Percentiles rank a stretch among this genome's conserved stretches.
phyloP scores from a whole-genome alignment of 2,797 vertebrate genomes.

The Ceyx erithaca region DNA sequence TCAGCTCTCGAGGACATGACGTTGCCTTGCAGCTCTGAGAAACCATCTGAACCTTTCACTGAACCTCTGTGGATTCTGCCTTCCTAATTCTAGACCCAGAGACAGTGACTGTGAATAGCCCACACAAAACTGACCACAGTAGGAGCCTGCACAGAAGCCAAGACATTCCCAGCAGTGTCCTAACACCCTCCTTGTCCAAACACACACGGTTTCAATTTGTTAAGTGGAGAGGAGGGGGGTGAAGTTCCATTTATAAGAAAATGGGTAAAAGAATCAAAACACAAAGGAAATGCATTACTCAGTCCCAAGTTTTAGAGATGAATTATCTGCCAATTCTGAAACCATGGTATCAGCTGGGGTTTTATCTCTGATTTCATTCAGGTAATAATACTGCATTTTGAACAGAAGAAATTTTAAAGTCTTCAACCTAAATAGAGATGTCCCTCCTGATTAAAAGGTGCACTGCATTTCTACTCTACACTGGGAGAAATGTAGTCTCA shows the following conservation, averaged over 20 bases:
- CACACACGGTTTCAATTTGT: background rate
- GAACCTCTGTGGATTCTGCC: background rate
- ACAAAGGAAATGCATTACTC: constrained; percentile 23
- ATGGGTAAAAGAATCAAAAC: background rate
- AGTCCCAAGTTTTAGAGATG: constrained; percentile 51
- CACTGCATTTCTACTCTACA: background rate
- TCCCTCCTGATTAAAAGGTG: constrained; percentile 7
- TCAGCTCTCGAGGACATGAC: background rate
- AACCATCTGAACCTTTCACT: background rate
- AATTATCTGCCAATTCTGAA: background rate
- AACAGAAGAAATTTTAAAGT: constrained; percentile 34
- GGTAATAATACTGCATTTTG: background rate
- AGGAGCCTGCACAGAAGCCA: background rate
- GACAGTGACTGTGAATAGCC: background rate
- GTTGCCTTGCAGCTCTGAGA: background rate
- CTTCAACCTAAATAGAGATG: constrained; percentile 22
- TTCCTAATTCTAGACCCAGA: background rate
- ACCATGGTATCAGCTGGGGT: background rate
- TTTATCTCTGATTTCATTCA: constrained; percentile 20
- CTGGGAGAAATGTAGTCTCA: background rate
- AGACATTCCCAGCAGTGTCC: background rate
- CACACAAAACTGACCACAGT: background rate
- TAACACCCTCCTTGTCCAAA: background rate
- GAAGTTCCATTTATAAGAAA: background rate
- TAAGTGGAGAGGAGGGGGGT: fast-evolving